Evolutionary conservation across 30 jellyfish, hydroid and myxozoan species (phyloP), one percentile per base, ranked within the genome.

Genomic region (Aurelia aurita): DNA sequence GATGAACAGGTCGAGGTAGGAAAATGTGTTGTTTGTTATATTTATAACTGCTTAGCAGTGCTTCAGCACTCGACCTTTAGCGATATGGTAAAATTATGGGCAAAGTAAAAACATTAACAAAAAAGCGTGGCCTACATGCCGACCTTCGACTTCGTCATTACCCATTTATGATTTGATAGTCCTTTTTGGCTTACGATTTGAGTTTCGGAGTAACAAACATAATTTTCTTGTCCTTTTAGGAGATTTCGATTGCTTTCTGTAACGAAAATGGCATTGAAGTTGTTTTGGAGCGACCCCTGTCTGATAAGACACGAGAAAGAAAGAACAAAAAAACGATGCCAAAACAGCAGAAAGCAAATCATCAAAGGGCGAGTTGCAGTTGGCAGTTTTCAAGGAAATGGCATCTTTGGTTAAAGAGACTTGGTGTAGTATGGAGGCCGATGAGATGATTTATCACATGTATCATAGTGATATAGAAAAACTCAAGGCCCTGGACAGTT

Each of bases 401-500:
- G 51, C 60, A 77, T 54, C 88, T 77, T 58, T 58, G 61, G 46
- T 77, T 58, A 77, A 22, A 46, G 88, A 77, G 27, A 46, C 88
- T n/a, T 13, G 29, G 22, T 77, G 78, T 62, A 77, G 88, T 77
- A 77, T 77, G 65, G 88, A 77, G 69, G 60, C 69, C 27, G 88
- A 60, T 77, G 88, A 77, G 75, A 77, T 77, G 88, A 77, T 77
- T 77, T 58, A 77, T 58, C 51, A 77, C 75, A 77, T 58, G 49
- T 77, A 77, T 77, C 79, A 77, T 34, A 31, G 69, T 77, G 63
- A 74, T 19, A 74, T 74, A 51, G 34, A 74, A 74, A 74, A 74
- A 74, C 87, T 74, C 75, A 74, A 58, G 87, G 72, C 87, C 87
- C 87, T 74, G 31, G 58, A 53, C 87, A 74, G 75, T 51, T 74